phyloP scores from a whole-genome alignment of 2,113 vertebrate species.

The Oncorhynchus masou region DNA sequence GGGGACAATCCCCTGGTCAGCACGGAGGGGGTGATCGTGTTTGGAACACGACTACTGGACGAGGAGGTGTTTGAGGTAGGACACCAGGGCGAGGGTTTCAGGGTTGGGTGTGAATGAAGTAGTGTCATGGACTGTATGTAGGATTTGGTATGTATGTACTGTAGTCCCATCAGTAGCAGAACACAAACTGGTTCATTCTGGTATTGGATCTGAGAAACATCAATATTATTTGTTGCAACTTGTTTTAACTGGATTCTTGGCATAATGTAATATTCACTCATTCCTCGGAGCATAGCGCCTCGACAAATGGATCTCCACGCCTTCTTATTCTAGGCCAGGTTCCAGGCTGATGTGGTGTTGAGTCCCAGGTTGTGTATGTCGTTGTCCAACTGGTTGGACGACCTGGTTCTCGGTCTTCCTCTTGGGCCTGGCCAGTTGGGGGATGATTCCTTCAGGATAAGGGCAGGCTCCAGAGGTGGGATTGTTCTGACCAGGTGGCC shows the following conservation, averaged over 20 bases:
- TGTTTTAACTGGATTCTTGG: slow-evolving; percentile 3
- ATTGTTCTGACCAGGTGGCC: no score
- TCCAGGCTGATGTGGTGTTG: no score
- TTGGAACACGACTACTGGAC: slow-evolving; percentile 80
- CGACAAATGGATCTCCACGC: no score
- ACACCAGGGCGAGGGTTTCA: not conserved
- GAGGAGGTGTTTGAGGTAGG: slow-evolving; percentile 85
- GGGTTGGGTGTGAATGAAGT: not conserved
- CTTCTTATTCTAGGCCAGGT: no score
- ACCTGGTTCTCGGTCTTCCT: no score
- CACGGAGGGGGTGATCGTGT: slow-evolving; percentile 78
- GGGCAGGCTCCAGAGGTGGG: no score
- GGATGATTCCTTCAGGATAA: no score
- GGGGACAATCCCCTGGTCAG: slow-evolving; percentile 73
- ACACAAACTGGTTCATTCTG: not conserved
- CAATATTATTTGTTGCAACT: not conserved
- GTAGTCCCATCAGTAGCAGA: not conserved
- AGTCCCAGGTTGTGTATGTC: no score
- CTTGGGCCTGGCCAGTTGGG: no score
- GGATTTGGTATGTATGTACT: not conserved
- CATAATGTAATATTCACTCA: not conserved
- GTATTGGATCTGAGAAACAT: not conserved
- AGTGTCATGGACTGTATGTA: not conserved
- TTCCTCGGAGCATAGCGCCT: no score
- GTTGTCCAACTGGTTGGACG: no score